Evolutionary conservation across 92 coral and sea anemone genomes (phyloP), one percentile per base, ranked within the genome.

Genomic region (Desmophyllum pertusum): DNA sequence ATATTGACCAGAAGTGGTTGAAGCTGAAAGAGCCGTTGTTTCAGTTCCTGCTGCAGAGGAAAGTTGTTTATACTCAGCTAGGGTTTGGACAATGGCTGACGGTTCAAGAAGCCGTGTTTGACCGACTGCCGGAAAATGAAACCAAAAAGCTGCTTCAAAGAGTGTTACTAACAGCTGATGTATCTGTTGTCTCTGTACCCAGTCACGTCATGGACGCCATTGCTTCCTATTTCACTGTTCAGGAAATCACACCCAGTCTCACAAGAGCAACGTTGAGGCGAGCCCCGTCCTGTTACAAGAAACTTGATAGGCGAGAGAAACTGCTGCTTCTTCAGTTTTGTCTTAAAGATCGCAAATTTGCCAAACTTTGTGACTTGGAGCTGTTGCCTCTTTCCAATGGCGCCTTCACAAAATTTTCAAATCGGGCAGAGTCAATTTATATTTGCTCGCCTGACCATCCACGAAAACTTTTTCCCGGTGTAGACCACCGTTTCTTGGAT

Each of bases 371-470:
- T 45, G 95, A 87, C 31, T 83, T 95, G 39, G 69, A 84, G 63
- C 90, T 95, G 10, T 84, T 95, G 5, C 98, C 98, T 3, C 80
- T 95, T 31, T 84, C 94, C 27, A 73, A 77, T 65, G 89, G 88
- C 25, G 17, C 67, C 9, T 95, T 95, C 62, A 43, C 82, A 21
- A 43, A 21, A 55, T 95, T 95, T 81, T 17, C 38, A 31, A 19
- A 19, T 21, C 75, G 17, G 23, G 67, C 51, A 31, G 67, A 15
- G 10, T 71, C 69, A 33, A 75, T 93, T 0, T 95, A 75, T 80
- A 87, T 95, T 63, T 74, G 86, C 45, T 91, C 91, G 6, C 59
- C 15, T 25, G 88, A 88, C 5, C 96, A 94, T 77, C 93, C 92
- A 0, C 91, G 80, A 76, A 78, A 82, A 23, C 88, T 95, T 76